Percentiles rank a stretch among this genome's conserved stretches.
Evolutionary conservation across 2,888 invertebrate species (phyloP).

Genomic region (Clistopyga incitator): DNA sequence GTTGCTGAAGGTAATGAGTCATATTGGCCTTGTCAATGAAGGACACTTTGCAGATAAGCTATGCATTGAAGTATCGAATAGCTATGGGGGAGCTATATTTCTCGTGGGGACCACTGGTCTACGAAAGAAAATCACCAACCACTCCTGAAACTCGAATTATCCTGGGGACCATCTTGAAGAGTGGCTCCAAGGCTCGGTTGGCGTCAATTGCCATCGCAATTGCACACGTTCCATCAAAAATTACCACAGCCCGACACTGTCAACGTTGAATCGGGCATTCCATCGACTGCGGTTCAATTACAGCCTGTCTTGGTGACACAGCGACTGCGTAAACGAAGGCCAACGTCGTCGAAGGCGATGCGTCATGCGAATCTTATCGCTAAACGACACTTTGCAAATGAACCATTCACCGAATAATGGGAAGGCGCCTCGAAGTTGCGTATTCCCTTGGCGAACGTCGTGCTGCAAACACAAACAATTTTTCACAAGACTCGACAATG

Average conservation of each 20-base stretch:
- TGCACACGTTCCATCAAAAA: background rate
- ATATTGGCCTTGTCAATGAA: background rate
- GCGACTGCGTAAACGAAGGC: background rate
- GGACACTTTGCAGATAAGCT: background rate
- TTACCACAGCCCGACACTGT: background rate
- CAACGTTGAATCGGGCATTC: background rate
- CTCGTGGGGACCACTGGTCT: too few species aligned
- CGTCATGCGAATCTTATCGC: background rate
- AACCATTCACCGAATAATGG: background rate
- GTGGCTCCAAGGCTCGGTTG: background rate
- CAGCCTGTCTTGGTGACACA: background rate
- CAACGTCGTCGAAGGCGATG: background rate
- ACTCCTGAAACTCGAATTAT: too few species aligned
- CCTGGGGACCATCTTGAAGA: too few species aligned
- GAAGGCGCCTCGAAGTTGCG: background rate
- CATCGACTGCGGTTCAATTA: conserved; percentile 1
- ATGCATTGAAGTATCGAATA: too few species aligned
- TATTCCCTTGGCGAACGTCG: background rate
- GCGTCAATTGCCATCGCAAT: conserved; percentile 15
- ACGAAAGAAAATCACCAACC: too few species aligned
- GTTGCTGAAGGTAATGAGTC: background rate
- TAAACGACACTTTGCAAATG: background rate
- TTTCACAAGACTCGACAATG: conserved; percentile 24
- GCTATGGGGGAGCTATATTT: too few species aligned
- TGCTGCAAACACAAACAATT: background rate